Percentiles rank a stretch among this genome's conserved stretches.
phyloP scores from a whole-genome alignment of 2,113 vertebrate genomes.

The Bos indicus region DNA sequence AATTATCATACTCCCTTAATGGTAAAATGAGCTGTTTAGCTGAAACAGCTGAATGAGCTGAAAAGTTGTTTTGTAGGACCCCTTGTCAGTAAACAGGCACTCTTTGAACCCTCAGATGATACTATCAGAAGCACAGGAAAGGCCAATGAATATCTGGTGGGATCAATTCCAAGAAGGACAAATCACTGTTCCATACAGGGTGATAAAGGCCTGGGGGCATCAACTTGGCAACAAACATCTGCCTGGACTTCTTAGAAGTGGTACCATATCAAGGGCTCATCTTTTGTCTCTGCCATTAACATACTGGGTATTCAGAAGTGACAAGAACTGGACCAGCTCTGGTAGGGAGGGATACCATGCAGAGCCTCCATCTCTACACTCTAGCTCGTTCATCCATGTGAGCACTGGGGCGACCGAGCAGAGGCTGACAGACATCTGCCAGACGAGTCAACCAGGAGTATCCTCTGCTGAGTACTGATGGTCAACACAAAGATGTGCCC shows the following conservation, averaged over 20 bases:
- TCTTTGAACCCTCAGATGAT: neutral
- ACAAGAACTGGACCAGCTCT: neutral
- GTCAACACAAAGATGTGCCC: neutral
- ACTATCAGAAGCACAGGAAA: neutral
- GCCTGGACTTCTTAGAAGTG: neutral
- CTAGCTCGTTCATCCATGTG: neutral
- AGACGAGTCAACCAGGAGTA: accelerated
- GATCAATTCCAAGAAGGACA: neutral
- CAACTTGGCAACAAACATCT: neutral
- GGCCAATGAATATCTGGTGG: neutral
- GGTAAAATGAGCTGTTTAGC: neutral
- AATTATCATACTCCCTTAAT: neutral
- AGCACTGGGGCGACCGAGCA: neutral
- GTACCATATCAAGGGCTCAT: neutral
- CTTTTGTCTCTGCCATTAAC: neutral
- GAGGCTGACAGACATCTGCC: neutral
- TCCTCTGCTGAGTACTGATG: neutral
- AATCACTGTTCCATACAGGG: neutral
- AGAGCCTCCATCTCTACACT: neutral
- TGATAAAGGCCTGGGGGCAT: neutral
- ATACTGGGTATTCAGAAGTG: neutral
- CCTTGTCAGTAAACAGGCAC: neutral
- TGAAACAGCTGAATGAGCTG: neutral
- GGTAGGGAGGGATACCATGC: neutral
- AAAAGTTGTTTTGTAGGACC: neutral